Evolutionary conservation across 2,888 invertebrate genomes (phyloP), one percentile per base, ranked within the genome.

Genomic region (Ophioninae sp.): DNA sequence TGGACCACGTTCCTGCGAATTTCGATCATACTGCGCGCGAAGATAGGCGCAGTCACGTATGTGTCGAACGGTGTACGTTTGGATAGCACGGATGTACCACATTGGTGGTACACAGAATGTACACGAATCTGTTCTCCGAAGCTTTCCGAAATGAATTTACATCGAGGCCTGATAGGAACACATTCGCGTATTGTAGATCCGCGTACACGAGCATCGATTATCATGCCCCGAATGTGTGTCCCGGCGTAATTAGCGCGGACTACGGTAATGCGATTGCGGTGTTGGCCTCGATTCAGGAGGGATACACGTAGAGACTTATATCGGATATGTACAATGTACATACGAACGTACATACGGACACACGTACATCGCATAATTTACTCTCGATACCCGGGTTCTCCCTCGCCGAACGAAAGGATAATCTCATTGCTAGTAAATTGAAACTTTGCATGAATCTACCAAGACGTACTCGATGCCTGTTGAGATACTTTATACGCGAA

Each of bases 221-320:
- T 83, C 73, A 86, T 85, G 70, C 79, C 64, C 79, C 79, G 84
- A 81, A 82, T 82, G 84, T 85, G 84, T 85, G 80, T 84, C 74
- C 70, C 79, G 59, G 56, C 73, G 79, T 84, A 86, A 86, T 85
- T 86, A 84, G 82, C 82, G 61, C 59, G 72, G 85, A 85, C 84
- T 81, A 69, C 82, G 82, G 79, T 83, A 82, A 83, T 72, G 75
- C 81, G 68, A 82, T 82, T 84, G 84, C 59, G 79, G 81, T 65
- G 17, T 79, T 84, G 84, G 84, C 82, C 84, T 77, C 82, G 82
- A 69, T 82, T 79, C 84, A 76, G 82, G 56, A 67, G 10, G 64
- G 78, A 81, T 82, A 50, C 50, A 10, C 17, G 17, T 50, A 67
- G 75, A 67, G 75, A 79, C 84, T 76, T 17, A 17, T 8, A 37